Evolutionary conservation across 1,140 invertebrate species (phyloP).

Genomic region (Oncopodura yosiiana): DNA sequence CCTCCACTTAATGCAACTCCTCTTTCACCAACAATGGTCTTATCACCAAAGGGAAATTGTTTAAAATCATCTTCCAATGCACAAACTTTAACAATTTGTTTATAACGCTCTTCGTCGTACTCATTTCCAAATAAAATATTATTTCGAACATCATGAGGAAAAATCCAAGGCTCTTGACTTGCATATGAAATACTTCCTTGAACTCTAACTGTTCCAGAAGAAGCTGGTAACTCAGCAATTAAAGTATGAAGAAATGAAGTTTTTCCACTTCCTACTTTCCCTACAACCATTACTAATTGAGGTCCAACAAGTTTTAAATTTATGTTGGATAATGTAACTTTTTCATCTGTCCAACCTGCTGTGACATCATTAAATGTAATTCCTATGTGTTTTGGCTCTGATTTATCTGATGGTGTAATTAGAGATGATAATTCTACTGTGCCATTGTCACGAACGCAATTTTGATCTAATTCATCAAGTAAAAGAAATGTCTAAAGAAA

Average conservation of each 20-base stretch:
- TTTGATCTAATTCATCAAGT: too few relatives aligned
- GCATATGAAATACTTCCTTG: slow-evolving; percentile 56
- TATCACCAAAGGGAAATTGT: slow-evolving; percentile 65
- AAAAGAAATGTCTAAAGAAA: too few relatives aligned
- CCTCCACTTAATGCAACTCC: slow-evolving; percentile 42
- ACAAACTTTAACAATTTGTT: slow-evolving; percentile 36
- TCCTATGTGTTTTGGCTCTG: too few relatives aligned
- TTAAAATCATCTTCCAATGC: slow-evolving; percentile 58
- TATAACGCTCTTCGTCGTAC: slow-evolving; percentile 42
- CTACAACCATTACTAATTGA: too few relatives aligned
- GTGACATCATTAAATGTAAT: too few relatives aligned
- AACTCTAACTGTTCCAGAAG: slow-evolving; percentile 47
- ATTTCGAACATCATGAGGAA: slow-evolving; percentile 40
- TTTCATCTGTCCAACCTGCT: too few relatives aligned
- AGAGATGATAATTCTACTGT: too few relatives aligned
- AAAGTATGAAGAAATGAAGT: slow-evolving; percentile 53
- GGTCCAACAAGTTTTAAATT: too few relatives aligned
- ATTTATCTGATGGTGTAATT: too few relatives aligned
- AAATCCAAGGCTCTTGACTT: slow-evolving; percentile 64
- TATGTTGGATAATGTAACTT: too few relatives aligned
- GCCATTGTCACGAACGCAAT: too few relatives aligned
- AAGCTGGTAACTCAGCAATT: slow-evolving; percentile 51
- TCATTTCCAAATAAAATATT: slow-evolving; percentile 55
- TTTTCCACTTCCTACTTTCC: too few relatives aligned
- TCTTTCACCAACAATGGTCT: slow-evolving; percentile 77